Evolutionary conservation across 2,797 vertebrate genomes (phyloP).

Genomic region (Acropternis orthonyx): DNA sequence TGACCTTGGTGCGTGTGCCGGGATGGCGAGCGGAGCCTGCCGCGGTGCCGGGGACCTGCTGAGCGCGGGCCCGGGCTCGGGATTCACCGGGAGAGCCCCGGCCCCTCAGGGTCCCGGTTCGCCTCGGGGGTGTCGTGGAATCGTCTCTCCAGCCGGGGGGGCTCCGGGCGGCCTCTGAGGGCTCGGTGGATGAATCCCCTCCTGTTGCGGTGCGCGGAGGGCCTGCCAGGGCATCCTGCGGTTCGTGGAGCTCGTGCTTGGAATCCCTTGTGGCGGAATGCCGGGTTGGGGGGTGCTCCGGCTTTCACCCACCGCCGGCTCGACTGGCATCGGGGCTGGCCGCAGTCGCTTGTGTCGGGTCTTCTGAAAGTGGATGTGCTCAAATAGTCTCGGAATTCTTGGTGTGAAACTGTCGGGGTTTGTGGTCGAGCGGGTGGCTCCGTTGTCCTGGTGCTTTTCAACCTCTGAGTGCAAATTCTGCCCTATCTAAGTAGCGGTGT

Average conservation of each 20-base stretch:
- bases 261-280: rapidly evolving
- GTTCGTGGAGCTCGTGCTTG: too few relatives aligned
- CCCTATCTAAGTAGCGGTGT: not conserved
- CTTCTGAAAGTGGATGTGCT: not conserved
- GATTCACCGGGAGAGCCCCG: too few relatives aligned
- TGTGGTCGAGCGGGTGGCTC: not conserved
- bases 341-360: not conserved
- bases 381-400: not conserved
- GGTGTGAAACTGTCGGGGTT: not conserved
- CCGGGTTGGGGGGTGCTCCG: not conserved
- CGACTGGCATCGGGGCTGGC: not conserved
- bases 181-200: not conserved
- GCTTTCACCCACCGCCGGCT: not conserved
- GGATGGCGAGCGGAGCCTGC: too few relatives aligned
- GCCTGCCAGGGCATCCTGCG: rapidly evolving
- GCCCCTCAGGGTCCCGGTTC: too few relatives aligned
- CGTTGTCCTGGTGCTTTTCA: not conserved
- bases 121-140: too few relatives aligned
- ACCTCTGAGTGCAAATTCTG: not conserved
- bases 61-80: too few relatives aligned
- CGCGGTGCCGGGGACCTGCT: too few relatives aligned
- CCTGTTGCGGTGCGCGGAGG: not conserved
- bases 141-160: too few relatives aligned
- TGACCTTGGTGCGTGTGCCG: too few relatives aligned
- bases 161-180: too few relatives aligned